Percentiles rank a stretch among this genome's conserved stretches.
These are phyloP conservation scores for Diorhabda sublineata DNA, from an alignment of 1,140 invertebrate genomes.

Conservation along the genomic window DNA sequence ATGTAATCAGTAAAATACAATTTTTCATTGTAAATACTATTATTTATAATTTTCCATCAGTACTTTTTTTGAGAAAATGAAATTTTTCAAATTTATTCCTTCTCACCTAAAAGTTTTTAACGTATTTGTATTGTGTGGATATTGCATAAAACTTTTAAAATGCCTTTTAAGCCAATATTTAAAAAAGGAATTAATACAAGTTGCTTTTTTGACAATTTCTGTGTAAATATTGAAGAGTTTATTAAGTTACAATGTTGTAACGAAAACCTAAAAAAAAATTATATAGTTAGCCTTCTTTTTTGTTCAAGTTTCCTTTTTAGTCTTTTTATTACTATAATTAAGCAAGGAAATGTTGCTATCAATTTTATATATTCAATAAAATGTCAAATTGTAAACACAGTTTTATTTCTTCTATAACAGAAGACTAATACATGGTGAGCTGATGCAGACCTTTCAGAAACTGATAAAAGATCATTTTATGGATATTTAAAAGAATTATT, in stretches of 20 bases:
- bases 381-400: slow-evolving; percentile 13
- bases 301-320: slow-evolving; percentile 15
- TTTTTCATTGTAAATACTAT: too few species aligned
- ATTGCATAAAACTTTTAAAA: slow-evolving; percentile 1
- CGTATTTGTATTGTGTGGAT: slow-evolving; percentile 5
- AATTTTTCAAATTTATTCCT: too few species aligned
- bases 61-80: too few species aligned
- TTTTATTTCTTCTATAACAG: neutral
- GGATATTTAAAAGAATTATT: too few species aligned
- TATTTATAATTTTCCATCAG: too few species aligned
- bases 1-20: too few species aligned
- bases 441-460: too few species aligned
- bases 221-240: slow-evolving; percentile 21
- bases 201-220: slow-evolving; percentile 17
- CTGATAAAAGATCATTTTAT: too few species aligned
- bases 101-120: neutral
- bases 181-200: neutral
- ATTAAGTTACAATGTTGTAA: slow-evolving; percentile 19
- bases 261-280: slow-evolving; percentile 9
- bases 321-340: slow-evolving; percentile 13
- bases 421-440: too few species aligned
- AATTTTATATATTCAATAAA: slow-evolving; percentile 25
- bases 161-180: slow-evolving; percentile 13
- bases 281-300: slow-evolving; percentile 18
- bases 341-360: slow-evolving; percentile 22